Evolutionary conservation across 2,888 invertebrate species (phyloP).

Genomic region (Drosophila anomelani): DNA sequence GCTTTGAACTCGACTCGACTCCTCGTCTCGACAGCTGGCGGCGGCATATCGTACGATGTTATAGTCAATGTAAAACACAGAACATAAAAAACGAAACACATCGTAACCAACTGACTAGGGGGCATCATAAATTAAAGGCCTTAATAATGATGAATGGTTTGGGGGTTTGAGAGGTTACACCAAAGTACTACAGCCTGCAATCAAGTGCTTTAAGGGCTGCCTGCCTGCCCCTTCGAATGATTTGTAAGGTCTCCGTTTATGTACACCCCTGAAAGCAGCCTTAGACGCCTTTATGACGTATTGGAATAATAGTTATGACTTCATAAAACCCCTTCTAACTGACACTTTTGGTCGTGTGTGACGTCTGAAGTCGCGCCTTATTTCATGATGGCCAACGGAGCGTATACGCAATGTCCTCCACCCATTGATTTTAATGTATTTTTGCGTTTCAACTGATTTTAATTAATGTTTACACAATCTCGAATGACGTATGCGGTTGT

Average conservation of each 20-base stretch:
- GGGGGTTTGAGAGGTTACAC: slow-evolving; percentile 3
- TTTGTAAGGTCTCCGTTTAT: slow-evolving; percentile 18
- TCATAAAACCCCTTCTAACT: slow-evolving; percentile 20
- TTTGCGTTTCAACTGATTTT: slow-evolving; percentile 4
- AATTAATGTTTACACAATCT: slow-evolving; percentile 29
- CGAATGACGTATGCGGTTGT: slow-evolving; percentile 20
- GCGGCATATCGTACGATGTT: slow-evolving; percentile 66
- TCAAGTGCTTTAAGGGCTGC: slow-evolving; percentile 30
- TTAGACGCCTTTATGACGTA: slow-evolving; percentile 33
- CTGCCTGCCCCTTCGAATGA: slow-evolving; percentile 13
- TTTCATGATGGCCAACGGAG: not conserved
- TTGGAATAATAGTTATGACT: slow-evolving; percentile 37
- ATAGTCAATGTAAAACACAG: slow-evolving; percentile 77
- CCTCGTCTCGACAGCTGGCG: slow-evolving; percentile 56
- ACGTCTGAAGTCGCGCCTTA: slow-evolving; percentile 5
- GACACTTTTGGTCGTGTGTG: slow-evolving; percentile 10
- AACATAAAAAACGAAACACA: slow-evolving; percentile 56
- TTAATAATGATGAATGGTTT: slow-evolving; percentile 73
- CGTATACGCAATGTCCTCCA: slow-evolving; percentile 29
- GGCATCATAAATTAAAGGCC: slow-evolving; percentile 72
- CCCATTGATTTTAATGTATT: slow-evolving; percentile 7
- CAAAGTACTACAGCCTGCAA: slow-evolving; percentile 9
- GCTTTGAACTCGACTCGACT: slow-evolving; percentile 42
- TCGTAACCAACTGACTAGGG: slow-evolving; percentile 61
- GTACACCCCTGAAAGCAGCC: slow-evolving; percentile 3